A percentile compares a stretch with the other conserved stretches of the same genome.
phyloP scores from a whole-genome alignment of 2,797 vertebrate genomes.

The Siniperca scherzeri region DNA sequence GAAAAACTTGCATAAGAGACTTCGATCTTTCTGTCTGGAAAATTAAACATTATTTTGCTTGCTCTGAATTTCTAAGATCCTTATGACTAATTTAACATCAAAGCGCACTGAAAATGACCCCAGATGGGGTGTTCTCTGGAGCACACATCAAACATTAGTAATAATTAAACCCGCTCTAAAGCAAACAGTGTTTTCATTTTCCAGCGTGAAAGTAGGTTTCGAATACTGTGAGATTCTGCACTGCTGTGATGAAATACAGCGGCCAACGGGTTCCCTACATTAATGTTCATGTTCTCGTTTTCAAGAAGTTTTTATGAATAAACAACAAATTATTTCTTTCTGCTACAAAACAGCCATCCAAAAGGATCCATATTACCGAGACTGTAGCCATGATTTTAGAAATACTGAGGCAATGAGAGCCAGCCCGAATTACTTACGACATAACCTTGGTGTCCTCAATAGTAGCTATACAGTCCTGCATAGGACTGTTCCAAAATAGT shows the following conservation, averaged over 20 bases:
- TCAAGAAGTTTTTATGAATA: neutral
- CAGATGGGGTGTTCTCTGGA: conserved; percentile 31
- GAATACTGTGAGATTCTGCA: conserved; percentile 2
- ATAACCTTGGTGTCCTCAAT: too few relatives aligned
- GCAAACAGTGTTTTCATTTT: conserved; percentile 50
- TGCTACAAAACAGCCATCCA: neutral
- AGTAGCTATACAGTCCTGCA: too few relatives aligned
- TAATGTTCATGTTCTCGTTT: conserved; percentile 8
- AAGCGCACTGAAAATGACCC: conserved; percentile 57
- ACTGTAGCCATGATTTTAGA: neutral
- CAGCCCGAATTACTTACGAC: too few relatives aligned
- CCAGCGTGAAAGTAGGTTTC: conserved; percentile 39
- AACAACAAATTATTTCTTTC: conserved; percentile 10
- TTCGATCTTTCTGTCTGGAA: conserved; percentile 23
- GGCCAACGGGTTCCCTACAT: neutral
- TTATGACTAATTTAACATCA: conserved; percentile 56
- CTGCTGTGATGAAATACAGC: conserved; percentile 15
- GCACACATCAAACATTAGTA: conserved; percentile 66
- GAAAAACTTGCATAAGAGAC: neutral
- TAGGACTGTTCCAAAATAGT: too few relatives aligned
- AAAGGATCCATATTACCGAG: neutral
- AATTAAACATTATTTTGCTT: conserved; percentile 37
- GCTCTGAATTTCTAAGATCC: conserved; percentile 43
- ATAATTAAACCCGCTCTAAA: conserved; percentile 65
- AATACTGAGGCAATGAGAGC: neutral